Percentiles rank a stretch among this genome's conserved stretches.
These are phyloP conservation scores for Chascanopsetta lugubris DNA, from an alignment of 2,113 vertebrate species.

Conservation along the genomic window DNA sequence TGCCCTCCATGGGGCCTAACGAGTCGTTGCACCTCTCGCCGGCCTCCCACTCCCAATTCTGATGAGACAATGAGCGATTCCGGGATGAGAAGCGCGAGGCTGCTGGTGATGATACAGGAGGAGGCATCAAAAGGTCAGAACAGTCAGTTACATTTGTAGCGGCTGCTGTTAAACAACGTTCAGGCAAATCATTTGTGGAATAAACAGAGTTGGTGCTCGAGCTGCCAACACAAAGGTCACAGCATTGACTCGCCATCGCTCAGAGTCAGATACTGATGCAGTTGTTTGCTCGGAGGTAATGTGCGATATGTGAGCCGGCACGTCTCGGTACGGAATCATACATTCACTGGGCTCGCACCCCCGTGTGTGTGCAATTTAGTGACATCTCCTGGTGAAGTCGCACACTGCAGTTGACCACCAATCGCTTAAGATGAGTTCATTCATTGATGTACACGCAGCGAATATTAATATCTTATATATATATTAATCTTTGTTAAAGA, in stretches of 20 bases:
- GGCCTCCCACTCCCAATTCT: not conserved
- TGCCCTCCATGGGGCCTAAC: slow-evolving; percentile 53
- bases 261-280: not conserved
- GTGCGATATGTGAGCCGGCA: not conserved
- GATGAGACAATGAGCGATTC: slow-evolving; percentile 8
- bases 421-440: no score
- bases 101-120: not conserved
- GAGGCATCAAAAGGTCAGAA: slow-evolving; percentile 3
- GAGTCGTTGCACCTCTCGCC: slow-evolving; percentile 35
- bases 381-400: no score
- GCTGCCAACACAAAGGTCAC: slow-evolving; percentile 5
- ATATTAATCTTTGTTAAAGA: no score
- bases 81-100: not conserved
- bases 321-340: no score
- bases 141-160: not conserved
- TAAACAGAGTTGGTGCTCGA: not conserved
- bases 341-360: no score
- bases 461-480: no score
- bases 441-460: no score
- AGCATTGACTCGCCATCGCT: not conserved
- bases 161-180: slow-evolving; percentile 5
- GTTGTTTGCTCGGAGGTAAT: not conserved
- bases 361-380: no score
- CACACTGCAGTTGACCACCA: no score
- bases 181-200: slow-evolving; percentile 6